Conservation (phyloP, 2,113 vertebrate genomes). For the Indri indri region DNA sequence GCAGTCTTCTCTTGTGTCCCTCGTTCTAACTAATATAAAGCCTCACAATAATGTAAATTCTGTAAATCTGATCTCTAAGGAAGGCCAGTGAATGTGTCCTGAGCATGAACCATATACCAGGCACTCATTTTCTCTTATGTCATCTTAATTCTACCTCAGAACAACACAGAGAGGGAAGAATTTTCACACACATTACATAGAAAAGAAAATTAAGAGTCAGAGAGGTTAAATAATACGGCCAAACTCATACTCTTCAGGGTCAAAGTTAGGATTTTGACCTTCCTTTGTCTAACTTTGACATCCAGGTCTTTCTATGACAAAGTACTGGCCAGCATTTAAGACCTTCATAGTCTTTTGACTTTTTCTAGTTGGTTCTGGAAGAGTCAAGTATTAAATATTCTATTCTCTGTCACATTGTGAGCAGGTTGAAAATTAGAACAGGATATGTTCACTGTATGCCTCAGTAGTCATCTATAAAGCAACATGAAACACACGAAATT, state of each 20-base stretch:
- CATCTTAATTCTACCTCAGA: background rate
- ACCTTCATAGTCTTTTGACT: background rate
- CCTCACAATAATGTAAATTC: background rate
- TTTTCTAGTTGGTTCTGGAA: background rate
- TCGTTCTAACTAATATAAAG: background rate
- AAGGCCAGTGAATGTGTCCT: background rate
- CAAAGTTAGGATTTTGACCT: background rate
- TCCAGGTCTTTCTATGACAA: background rate
- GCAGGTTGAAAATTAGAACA: slow-evolving; percentile 23
- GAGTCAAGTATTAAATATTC: background rate
- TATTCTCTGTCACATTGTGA: slow-evolving; percentile 18
- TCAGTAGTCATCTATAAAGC: background rate
- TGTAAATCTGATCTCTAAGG: background rate
- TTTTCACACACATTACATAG: background rate
- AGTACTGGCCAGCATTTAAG: background rate
- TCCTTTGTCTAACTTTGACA: background rate
- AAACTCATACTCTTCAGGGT: background rate
- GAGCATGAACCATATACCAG: background rate
- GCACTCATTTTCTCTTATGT: background rate
- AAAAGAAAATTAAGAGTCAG: background rate
- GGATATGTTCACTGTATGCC: background rate
- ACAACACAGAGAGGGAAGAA: background rate
- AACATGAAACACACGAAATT: background rate
- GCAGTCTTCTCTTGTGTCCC: background rate
- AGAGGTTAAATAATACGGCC: background rate